A percentile compares a stretch with the other conserved stretches of the same genome.
These are phyloP conservation scores for Homarus gammarus DNA, from an alignment of 2,888 invertebrate genomes.

Conservation along the genomic window DNA sequence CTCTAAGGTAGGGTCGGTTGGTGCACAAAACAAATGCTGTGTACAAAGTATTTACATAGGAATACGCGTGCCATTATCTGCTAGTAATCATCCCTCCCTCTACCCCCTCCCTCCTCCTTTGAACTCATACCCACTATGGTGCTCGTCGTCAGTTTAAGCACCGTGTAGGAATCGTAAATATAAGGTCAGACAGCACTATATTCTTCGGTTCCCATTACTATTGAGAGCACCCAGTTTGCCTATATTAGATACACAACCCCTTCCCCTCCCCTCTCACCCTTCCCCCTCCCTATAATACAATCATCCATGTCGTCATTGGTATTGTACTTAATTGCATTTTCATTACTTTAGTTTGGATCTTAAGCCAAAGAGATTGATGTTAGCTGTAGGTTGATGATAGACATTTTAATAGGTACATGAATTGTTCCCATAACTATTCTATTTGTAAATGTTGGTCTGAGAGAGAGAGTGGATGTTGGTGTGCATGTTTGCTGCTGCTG, in stretches of 20 bases:
- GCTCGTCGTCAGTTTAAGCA: conserved; percentile 43
- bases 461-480: conserved; percentile 63
- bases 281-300: conserved; percentile 70
- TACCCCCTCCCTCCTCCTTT: conserved; percentile 27
- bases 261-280: conserved; percentile 33
- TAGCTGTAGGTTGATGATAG: conserved; percentile 73
- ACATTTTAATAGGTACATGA: conserved; percentile 73
- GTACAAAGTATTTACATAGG: conserved; percentile 70
- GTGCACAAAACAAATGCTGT: conserved; percentile 72
- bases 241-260: conserved; percentile 59
- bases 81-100: conserved; percentile 56
- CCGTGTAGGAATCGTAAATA: conserved; percentile 38
- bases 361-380: conserved; percentile 75
- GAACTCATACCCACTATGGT: conserved; percentile 37
- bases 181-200: conserved; percentile 54
- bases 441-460: conserved; percentile 70
- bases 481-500: conserved; percentile 58
- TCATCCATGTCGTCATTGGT: conserved; percentile 72
- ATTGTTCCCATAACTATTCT: conserved; percentile 74
- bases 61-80: conserved; percentile 67
- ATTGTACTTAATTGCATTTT: conserved; percentile 74
- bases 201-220: conserved; percentile 58
- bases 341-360: conserved; percentile 74
- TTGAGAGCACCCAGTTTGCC: conserved; percentile 71
- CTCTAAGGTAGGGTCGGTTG: conserved; percentile 72